Evolutionary conservation across 1,140 invertebrate species (phyloP), one percentile per base, ranked within the genome.

Genomic region (Drepana arcuata): DNA sequence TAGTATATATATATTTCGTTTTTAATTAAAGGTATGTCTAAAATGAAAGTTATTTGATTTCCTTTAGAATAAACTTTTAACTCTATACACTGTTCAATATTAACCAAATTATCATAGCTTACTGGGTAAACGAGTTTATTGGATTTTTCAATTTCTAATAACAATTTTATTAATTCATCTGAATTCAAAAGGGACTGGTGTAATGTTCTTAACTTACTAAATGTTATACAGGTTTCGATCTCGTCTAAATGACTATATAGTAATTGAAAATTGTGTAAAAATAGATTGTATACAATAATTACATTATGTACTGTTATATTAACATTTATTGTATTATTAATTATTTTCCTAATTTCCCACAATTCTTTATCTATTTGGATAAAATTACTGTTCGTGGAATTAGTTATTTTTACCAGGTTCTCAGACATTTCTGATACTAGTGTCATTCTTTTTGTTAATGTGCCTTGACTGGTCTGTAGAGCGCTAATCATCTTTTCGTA

Each of bases 1-100:
- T 40, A 47, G 26, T 52, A 52, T 7, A 18, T 43, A 24, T 36
- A 46, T 7, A 31, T 18, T 14, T 40, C 28, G 11, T 15, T 16
- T n/a, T 29, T 27, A 10, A 51, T 34, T 28, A 40, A 28, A 2
- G 48, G 48, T 7, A 51, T 16, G 14, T 35, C 10, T 14, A 45
- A 30, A 14, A 50, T 44, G 28, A 50, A 50, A 26, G 29, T 50
- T 44, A 50, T 44, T 25, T 41, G 33, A 34, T 38, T 41, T 16
- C 36, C 16, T 29, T 45, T 50, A n/a, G 38, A 16, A 33, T 41
- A 50, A 13, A 30, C 41, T 45, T 45, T 41, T 14, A 50, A 25
- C 9, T 43, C 25, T 14, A 50, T 34, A 18, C 32, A 34, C 13
- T 44, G 16, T 41, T 45, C 41, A 12, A 44, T 38, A 10, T 45